Evolutionary conservation across 2,888 invertebrate species (phyloP), one percentile per base, ranked within the genome.

Genomic region (Artemia sinica): DNA sequence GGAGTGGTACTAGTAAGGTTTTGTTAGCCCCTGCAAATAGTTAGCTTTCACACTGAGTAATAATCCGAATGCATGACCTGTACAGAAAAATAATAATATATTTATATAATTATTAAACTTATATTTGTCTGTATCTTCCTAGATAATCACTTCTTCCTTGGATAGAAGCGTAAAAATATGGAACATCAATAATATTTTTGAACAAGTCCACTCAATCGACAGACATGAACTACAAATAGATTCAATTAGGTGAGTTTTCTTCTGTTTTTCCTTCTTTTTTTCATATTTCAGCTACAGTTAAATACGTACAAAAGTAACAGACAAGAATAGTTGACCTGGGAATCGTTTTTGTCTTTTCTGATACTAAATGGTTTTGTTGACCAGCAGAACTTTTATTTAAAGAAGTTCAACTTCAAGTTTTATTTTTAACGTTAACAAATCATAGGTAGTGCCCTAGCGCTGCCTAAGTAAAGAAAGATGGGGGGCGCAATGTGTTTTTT

Each of bases 171-270:
- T 97, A 9, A 97, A 97, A 82, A 93, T 96, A 7, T 97, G 97
- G 97, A 97, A 97, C 77, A 93, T 98, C 70, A 94, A 96, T 78
- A 97, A 97, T 77, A 96, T 97, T 73, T 93, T 95, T 75, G 96
- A 97, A 76, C 93, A 95, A 78, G 94, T 95, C 0, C 93, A 94
- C 76, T 90, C 91, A 63, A 94, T 97, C 72, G 92, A 95, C 75
- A 81, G 95, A 10, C 94, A 96, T 76, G 97, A 97, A 76, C 80
- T 95, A 71, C 92, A 93, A 74, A 91, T 97, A 71, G 96, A 97
- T 77, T 85, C 87, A 41, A 89, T 97, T 67, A 87, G 88, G 88
- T 88, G 77, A 73, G 67, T 69, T 58, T 58, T 41, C 7, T 14
- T 58, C 58, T n/a, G 14, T 58, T 14, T 8, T 58, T 8, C 8